Evolutionary conservation across 2,888 invertebrate genomes (phyloP).

Genomic region (Diarsia rubi): DNA sequence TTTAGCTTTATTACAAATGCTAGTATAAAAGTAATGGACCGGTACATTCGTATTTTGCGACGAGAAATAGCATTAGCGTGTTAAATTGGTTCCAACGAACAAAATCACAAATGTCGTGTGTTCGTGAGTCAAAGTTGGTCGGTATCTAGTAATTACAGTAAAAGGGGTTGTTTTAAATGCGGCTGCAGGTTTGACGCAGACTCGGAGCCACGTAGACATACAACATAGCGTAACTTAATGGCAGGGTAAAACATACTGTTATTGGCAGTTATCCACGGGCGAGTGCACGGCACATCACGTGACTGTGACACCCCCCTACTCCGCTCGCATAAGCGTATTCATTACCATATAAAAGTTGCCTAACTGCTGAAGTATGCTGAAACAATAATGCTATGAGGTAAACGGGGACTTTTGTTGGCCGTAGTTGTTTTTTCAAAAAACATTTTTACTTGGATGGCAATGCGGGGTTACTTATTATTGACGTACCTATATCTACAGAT

Average conservation of each 20-base stretch:
- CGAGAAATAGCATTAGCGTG: conserved; percentile 57
- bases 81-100: conserved; percentile 63
- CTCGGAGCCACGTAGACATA: conserved; percentile 67
- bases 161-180: conserved; percentile 79
- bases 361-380: conserved; percentile 65
- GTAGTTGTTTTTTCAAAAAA: conserved; percentile 4
- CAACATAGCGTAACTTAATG: conserved; percentile 73
- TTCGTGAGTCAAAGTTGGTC: conserved; percentile 75
- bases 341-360: conserved; percentile 59
- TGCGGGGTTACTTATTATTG: conserved; percentile 16
- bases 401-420: conserved; percentile 5
- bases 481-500: conserved; percentile 2
- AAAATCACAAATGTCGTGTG: conserved; percentile 74
- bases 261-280: conserved; percentile 82
- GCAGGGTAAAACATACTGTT: conserved; percentile 79
- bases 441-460: conserved; percentile 3
- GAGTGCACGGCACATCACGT: conserved; percentile 83
- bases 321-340: conserved; percentile 61
- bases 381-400: conserved; percentile 52
- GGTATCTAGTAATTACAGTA: conserved; percentile 78
- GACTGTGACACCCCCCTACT: conserved; percentile 76
- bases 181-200: conserved; percentile 74
- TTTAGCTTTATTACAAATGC: conserved; percentile 73
- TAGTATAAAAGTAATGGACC: conserved; percentile 57
- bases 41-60: conserved; percentile 65